Conservation (phyloP, 1,140 invertebrate genomes). For the Proctacanthus coquilletti region DNA sequence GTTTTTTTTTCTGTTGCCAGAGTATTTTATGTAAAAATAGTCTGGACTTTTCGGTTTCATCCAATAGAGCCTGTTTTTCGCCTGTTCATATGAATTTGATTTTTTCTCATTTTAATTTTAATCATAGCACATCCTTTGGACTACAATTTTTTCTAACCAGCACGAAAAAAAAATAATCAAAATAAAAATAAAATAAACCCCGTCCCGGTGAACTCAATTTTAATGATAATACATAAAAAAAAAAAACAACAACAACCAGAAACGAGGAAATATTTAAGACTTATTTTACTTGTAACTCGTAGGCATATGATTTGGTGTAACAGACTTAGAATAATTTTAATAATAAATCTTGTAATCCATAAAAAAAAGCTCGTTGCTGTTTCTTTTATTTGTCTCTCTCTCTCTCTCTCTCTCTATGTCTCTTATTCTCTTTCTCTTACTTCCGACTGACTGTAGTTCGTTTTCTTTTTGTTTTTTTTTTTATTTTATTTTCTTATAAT, state of each 20-base stretch:
- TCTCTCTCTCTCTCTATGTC: background rate
- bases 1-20: too few relatives aligned
- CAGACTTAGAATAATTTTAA: constrained; percentile 2
- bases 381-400: constrained; percentile 1
- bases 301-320: background rate
- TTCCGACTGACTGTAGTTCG: background rate
- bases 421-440: background rate
- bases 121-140: too few relatives aligned
- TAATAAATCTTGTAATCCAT: constrained; percentile 3
- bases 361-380: background rate
- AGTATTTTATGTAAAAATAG: too few relatives aligned
- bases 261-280: background rate
- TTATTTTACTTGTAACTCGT: background rate
- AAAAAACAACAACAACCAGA: constrained; percentile 1
- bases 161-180: too few relatives aligned
- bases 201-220: background rate
- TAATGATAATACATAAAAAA: background rate
- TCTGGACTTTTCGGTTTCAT: too few relatives aligned
- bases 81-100: too few relatives aligned
- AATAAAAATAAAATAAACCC: too few relatives aligned
- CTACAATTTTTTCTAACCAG: too few relatives aligned
- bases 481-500: background rate
- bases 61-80: too few relatives aligned
- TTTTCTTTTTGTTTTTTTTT: background rate
- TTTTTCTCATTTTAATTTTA: too few relatives aligned